Percentiles rank a stretch among this genome's conserved stretches.
Conservation (phyloP, 2,888 invertebrate genomes). For the Eilema griseolum region DNA sequence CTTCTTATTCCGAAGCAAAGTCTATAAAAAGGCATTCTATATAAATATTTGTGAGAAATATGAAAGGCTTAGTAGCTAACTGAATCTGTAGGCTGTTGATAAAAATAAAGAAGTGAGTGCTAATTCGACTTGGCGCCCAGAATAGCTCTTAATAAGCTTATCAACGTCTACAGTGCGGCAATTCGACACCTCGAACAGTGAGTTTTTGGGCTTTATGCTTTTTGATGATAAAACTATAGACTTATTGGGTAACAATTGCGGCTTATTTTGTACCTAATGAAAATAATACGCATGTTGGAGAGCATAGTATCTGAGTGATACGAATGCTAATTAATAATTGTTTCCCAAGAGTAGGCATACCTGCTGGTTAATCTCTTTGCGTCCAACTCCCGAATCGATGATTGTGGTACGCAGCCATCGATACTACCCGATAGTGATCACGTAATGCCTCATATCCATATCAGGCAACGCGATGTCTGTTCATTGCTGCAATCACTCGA, state of each 20-base stretch:
- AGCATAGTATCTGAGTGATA: too few relatives aligned
- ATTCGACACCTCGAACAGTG: constrained; percentile 41
- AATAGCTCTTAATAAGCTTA: constrained; percentile 55
- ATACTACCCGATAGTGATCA: too few relatives aligned
- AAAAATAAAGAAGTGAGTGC: constrained; percentile 36
- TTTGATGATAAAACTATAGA: constrained; percentile 10
- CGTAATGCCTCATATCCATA: too few relatives aligned
- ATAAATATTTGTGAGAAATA: constrained; percentile 13
- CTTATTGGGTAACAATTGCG: constrained; percentile 18
- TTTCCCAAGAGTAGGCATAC: too few relatives aligned
- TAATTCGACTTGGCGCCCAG: constrained; percentile 43
- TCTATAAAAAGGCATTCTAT: constrained; percentile 17
- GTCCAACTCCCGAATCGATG: too few relatives aligned
- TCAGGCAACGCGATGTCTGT: too few relatives aligned
- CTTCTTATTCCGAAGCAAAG: constrained; percentile 24
- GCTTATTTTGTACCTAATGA: neutral
- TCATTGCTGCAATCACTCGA: too few relatives aligned
- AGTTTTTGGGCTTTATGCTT: constrained; percentile 25
- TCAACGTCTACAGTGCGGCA: constrained; percentile 50
- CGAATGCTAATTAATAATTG: too few relatives aligned
- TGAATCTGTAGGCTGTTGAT: constrained; percentile 37
- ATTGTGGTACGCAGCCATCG: too few relatives aligned
- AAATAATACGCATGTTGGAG: too few relatives aligned
- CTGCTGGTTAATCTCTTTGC: too few relatives aligned
- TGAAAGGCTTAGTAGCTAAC: constrained; percentile 5